These are phyloP conservation scores for Drosophila niveifrons DNA, from an alignment of 2,888 invertebrate species.

Conservation along the genomic window DNA sequence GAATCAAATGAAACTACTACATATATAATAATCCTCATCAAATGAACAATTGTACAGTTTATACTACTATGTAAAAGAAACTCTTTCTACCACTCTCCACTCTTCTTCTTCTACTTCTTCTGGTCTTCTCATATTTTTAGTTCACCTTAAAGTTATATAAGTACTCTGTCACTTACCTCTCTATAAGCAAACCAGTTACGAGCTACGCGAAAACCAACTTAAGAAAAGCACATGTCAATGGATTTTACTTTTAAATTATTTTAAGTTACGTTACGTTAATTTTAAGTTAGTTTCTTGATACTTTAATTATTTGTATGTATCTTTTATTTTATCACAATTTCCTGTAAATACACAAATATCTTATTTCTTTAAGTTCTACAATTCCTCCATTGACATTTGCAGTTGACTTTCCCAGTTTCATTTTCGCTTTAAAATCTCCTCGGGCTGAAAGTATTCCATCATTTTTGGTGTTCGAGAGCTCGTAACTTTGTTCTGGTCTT, in stretches of 20 bases:
- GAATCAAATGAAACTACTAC: conserved; percentile 38
- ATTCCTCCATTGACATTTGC: conserved; percentile 32
- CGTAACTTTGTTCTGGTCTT: conserved; percentile 50
- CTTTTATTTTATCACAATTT: conserved; percentile 5
- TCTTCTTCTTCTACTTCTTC: neutral
- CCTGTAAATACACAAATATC: conserved; percentile 35
- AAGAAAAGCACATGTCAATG: conserved; percentile 47
- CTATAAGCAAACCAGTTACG: conserved; percentile 34
- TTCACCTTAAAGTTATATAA: conserved; percentile 35
- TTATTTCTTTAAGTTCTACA: neutral
- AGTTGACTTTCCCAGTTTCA: conserved; percentile 17
- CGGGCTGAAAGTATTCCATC: neutral
- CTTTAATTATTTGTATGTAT: conserved; percentile 1
- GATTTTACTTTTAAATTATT: conserved; percentile 11
- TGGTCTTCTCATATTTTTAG: conserved; percentile 32
- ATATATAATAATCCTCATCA: conserved; percentile 48
- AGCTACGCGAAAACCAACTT: conserved; percentile 29
- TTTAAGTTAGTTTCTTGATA: neutral
- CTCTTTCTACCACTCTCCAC: conserved; percentile 37
- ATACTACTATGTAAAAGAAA: conserved; percentile 42
- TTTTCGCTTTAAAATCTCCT: conserved; percentile 2
- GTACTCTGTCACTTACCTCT: conserved; percentile 23
- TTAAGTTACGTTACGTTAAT: neutral
- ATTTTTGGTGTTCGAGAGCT: conserved; percentile 28
- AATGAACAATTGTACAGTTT: conserved; percentile 58